Evolutionary conservation across 1,140 invertebrate genomes (phyloP), one percentile per base, ranked within the genome.

Genomic region (Brachionus koreanus): DNA sequence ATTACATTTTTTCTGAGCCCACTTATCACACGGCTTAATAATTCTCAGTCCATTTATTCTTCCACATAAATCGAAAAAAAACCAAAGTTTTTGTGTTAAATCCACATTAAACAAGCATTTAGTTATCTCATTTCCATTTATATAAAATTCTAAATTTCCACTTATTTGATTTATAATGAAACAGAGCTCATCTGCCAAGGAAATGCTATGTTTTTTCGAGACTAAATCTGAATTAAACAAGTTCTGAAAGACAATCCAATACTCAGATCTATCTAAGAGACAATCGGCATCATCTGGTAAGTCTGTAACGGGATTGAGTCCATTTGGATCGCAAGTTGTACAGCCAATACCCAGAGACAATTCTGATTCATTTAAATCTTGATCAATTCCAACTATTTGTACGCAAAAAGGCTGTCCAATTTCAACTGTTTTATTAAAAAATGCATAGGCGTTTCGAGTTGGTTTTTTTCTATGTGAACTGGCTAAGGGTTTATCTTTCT

Each of bases 191-290:
- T 91, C 89, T 0, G 93, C 93, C 10, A 98, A 90, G 83, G 92
- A 93, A 85, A 97, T 95, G n/a, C 92, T 92, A 5, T 98, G 91
- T 87, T 97, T 94, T 87, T 98, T 96, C 0, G 94, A 94, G 29
- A 92, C 91, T 83, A 93, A 90, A 0, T 95, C 92, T 43, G 91
- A 92, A 35, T 92, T 92, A 0, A 94, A 94, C 2, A 97, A 94
- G 86, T 98, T 94, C 85, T 96, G 94, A 84, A 93, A 93, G 0
- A 98, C 94, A 1, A 98, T 95, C 96, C 96, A 98, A 87, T 98
- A 98, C 85, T 98, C 96, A 0, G 93, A 93, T n/a, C 96, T 90
- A 87, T 98, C 96, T 2, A 98, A 87, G 0, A 98, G 89, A 29
- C 93, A 91, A 85, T 98, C 95, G 0, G 94, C 93, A 88, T 98